Percentiles rank a stretch among this genome's conserved stretches.
These are phyloP conservation scores for Lutjanus argentimaculatus DNA, from an alignment of 2,797 vertebrate species.

Conservation along the genomic window DNA sequence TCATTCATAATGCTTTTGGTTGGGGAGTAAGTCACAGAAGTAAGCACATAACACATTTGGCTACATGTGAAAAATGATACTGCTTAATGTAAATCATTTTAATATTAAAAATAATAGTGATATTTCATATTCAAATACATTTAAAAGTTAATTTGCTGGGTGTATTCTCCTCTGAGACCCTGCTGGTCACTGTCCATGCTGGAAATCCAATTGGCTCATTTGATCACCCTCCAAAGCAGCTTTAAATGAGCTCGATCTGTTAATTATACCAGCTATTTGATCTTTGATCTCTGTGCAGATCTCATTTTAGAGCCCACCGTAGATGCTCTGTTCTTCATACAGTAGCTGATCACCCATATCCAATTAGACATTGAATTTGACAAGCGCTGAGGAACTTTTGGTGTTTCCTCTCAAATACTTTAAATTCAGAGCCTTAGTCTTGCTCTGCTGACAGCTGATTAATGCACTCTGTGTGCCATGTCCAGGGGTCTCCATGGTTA, in stretches of 20 bases:
- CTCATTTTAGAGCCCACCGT: constrained; percentile 64
- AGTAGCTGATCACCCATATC: constrained; percentile 78
- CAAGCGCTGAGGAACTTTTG: constrained; percentile 71
- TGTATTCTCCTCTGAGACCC: neutral
- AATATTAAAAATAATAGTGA: neutral
- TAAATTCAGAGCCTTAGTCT: constrained; percentile 67
- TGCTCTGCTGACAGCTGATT: constrained; percentile 79
- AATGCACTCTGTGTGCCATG: constrained; percentile 70
- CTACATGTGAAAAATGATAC: constrained; percentile 21
- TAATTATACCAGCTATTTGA: constrained; percentile 71
- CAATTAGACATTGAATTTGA: constrained; percentile 81
- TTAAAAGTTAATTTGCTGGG: neutral
- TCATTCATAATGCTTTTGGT: constrained; percentile 58
- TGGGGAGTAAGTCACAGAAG: constrained; percentile 15
- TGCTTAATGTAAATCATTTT: neutral
- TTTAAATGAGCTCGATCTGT: constrained; percentile 51
- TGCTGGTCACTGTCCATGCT: constrained; percentile 5
- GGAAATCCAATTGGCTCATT: constrained; percentile 44
- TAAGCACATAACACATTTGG: constrained; percentile 30
- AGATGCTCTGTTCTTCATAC: constrained; percentile 55
- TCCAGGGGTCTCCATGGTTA: constrained; percentile 62
- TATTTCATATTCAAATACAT: neutral
- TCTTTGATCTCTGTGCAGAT: constrained; percentile 72
- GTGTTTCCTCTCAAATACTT: constrained; percentile 54
- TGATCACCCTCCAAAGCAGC: constrained; percentile 46